phyloP scores from a whole-genome alignment of 2,888 invertebrate genomes.

The Sphaerophoria taeniata region DNA sequence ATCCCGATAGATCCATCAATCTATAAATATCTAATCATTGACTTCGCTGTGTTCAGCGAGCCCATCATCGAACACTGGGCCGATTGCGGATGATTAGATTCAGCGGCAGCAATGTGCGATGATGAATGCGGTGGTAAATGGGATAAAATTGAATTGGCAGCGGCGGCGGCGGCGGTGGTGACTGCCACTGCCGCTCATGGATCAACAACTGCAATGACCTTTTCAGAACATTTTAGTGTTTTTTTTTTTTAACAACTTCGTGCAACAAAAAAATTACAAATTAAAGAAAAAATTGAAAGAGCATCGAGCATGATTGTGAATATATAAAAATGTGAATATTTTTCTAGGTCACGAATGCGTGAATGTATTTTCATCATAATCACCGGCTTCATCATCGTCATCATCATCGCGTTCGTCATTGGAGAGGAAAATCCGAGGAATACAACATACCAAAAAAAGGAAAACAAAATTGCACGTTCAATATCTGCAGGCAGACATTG shows the following conservation, averaged over 20 bases:
- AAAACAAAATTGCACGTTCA: conserved; percentile 6
- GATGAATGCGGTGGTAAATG: conserved; percentile 68
- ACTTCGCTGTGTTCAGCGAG: conserved; percentile 8
- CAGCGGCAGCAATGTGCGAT: conserved; percentile 39
- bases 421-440: conserved; percentile 38
- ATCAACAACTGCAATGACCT: conserved; percentile 71
- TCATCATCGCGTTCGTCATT: conserved; percentile 34
- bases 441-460: background rate
- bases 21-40: conserved; percentile 65
- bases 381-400: conserved; percentile 7
- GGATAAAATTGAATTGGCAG: conserved; percentile 66
- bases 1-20: conserved; percentile 66
- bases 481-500: conserved; percentile 69
- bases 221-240: conserved; percentile 43
- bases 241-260: conserved; percentile 12
- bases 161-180: too few relatives aligned
- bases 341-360: conserved; percentile 74
- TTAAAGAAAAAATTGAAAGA: conserved; percentile 42
- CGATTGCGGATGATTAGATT: conserved; percentile 44
- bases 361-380: conserved; percentile 68
- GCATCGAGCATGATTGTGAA: conserved; percentile 25
- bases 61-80: conserved; percentile 8
- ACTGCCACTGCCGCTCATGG: conserved; percentile 54
- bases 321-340: conserved; percentile 49
- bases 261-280: conserved; percentile 9